A percentile compares a stretch with the other conserved stretches of the same genome.
These are phyloP conservation scores for Morpho deidamia DNA, from an alignment of 2,888 invertebrate genomes.

Conservation along the genomic window DNA sequence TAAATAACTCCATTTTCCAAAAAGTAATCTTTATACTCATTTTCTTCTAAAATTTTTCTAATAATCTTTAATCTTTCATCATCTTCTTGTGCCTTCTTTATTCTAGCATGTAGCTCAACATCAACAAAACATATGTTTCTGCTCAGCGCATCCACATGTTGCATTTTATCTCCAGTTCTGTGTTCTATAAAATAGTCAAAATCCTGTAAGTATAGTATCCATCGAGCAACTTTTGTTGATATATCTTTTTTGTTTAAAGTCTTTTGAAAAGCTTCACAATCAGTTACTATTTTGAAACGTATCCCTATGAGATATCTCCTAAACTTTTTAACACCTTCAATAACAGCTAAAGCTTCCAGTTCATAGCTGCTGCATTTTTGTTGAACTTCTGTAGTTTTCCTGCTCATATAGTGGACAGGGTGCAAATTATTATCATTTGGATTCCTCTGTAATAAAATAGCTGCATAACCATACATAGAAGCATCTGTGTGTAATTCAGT, in stretches of 20 bases:
- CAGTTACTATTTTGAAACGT: not conserved
- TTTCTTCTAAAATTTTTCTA: not conserved
- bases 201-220: not conserved
- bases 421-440: conserved; percentile 15
- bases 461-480: not conserved
- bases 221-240: not conserved
- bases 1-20: too few species aligned
- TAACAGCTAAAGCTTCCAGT: conserved; percentile 27
- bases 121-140: not conserved
- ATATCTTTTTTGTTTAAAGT: conserved; percentile 1
- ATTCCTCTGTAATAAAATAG: conserved; percentile 4
- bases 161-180: not conserved
- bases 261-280: not conserved
- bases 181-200: not conserved
- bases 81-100: not conserved
- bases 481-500: not conserved
- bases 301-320: too few species aligned
- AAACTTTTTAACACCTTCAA: conserved; percentile 18
- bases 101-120: not conserved
- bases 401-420: conserved; percentile 5
- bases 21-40: too few species aligned
- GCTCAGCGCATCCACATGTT: not conserved
- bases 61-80: not conserved
- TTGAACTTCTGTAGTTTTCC: conserved; percentile 18
- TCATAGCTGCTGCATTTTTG: conserved; percentile 27